A percentile compares a stretch with the other conserved stretches of the same genome.
Conservation (phyloP, 2,888 invertebrate species). For the Acrobasis repandana region DNA sequence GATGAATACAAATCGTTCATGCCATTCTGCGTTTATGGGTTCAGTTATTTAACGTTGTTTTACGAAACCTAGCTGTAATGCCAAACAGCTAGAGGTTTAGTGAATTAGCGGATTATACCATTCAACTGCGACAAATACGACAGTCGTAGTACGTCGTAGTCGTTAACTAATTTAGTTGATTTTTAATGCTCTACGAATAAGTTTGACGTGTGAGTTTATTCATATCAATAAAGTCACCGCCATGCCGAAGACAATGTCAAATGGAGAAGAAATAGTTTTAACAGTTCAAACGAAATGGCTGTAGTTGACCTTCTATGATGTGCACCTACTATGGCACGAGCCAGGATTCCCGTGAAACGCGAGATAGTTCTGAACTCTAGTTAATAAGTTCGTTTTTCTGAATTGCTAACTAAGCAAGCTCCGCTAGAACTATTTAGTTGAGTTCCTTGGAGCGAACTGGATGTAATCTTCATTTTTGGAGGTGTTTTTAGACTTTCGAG, state of each 20-base stretch:
- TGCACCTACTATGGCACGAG: background rate
- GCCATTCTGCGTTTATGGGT: too few relatives aligned
- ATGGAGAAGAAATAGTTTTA: background rate
- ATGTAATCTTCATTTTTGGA: conserved; percentile 12
- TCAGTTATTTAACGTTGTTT: too few relatives aligned
- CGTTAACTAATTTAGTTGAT: too few relatives aligned
- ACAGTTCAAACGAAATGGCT: background rate
- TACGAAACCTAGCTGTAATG: too few relatives aligned
- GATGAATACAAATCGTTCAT: too few relatives aligned
- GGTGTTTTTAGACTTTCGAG: background rate
- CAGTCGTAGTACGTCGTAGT: too few relatives aligned
- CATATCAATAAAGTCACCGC: background rate
- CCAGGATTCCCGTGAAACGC: conserved; percentile 11
- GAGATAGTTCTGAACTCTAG: conserved; percentile 19
- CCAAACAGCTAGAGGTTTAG: too few relatives aligned
- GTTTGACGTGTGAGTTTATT: too few relatives aligned
- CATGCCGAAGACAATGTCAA: background rate
- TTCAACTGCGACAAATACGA: too few relatives aligned
- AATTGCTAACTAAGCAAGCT: conserved; percentile 10
- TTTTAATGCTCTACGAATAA: too few relatives aligned
- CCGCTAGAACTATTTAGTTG: conserved; percentile 12
- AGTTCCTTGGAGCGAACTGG: conserved; percentile 7
- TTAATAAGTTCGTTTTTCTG: conserved; percentile 23
- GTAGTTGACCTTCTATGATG: background rate
- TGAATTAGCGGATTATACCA: too few relatives aligned